Conservation (phyloP, 2,888 invertebrate species). For the Tinea trinotella region DNA sequence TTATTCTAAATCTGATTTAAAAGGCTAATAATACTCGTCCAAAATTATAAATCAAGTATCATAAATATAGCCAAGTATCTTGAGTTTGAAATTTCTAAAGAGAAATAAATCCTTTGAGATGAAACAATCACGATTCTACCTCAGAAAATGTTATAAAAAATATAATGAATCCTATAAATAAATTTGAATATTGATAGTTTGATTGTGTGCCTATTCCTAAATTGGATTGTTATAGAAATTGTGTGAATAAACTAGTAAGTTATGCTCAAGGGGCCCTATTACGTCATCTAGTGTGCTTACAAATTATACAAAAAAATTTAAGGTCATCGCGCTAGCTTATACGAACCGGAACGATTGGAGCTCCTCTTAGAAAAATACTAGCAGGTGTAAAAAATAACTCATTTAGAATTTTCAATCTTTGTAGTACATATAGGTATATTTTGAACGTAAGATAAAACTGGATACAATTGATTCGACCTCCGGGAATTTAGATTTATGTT, state of each 20-base stretch:
- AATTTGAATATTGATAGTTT: neutral
- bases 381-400: constrained; percentile 16
- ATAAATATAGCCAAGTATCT: too few species aligned
- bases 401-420: constrained; percentile 7
- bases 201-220: neutral
- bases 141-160: neutral
- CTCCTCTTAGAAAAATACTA: neutral
- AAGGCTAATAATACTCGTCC: too few species aligned
- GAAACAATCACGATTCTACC: neutral
- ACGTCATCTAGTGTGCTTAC: constrained; percentile 42
- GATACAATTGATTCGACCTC: neutral
- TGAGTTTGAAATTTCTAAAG: too few species aligned
- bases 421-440: neutral
- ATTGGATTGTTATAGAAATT: neutral
- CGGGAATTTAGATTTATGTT: neutral
- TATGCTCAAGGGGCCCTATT: constrained; percentile 50
- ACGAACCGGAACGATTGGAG: constrained; percentile 57
- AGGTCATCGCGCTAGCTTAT: constrained; percentile 65
- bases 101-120: neutral
- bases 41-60: too few species aligned
- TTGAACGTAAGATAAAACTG: neutral
- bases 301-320: constrained; percentile 47
- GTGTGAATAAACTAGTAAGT: constrained; percentile 23
- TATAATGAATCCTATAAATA: neutral
- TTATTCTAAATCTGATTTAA: too few species aligned